A percentile compares a stretch with the other conserved stretches of the same genome.
Evolutionary conservation across 2,797 vertebrate species (phyloP).

Genomic region (Hafferia zeledoni): DNA sequence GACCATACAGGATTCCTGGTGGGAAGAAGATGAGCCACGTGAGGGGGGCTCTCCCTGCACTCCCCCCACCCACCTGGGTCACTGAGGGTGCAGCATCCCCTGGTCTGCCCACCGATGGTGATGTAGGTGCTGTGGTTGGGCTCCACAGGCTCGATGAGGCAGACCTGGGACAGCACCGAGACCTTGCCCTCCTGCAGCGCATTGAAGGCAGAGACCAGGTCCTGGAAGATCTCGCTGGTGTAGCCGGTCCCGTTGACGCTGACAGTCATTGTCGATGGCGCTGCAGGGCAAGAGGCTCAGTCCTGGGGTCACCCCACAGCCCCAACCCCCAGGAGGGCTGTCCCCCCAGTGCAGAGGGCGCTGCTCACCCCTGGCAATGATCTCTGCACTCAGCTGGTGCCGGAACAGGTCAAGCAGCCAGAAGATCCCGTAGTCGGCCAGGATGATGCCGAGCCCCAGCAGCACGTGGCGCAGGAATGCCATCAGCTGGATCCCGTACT

Average conservation of each 20-base stretch:
- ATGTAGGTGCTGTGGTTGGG: constrained; percentile 73
- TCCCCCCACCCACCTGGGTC: rapidly evolving
- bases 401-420: constrained; percentile 88
- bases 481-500: constrained; percentile 46
- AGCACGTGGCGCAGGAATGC: constrained; percentile 74
- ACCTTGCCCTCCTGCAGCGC: constrained; percentile 84
- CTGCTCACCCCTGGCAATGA: constrained; percentile 82
- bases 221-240: constrained; percentile 82
- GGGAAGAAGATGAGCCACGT: rapidly evolving
- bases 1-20: constrained; percentile 83
- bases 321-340: not conserved
- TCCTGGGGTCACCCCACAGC: not conserved
- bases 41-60: rapidly evolving
- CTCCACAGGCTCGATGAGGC: constrained; percentile 76
- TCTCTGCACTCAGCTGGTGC: constrained; percentile 79
- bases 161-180: constrained; percentile 83
- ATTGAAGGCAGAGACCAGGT: constrained; percentile 83
- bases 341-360: rapidly evolving
- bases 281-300: constrained; percentile 34
- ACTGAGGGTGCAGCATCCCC: not conserved
- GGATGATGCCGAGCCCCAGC: constrained; percentile 75
- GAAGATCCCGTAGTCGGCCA: constrained; percentile 86
- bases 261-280: constrained; percentile 73
- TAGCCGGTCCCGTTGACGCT: constrained; percentile 83
- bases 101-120: constrained; percentile 66